phyloP scores from a whole-genome alignment of 2,888 invertebrate genomes.

The Amaurobius ferox region DNA sequence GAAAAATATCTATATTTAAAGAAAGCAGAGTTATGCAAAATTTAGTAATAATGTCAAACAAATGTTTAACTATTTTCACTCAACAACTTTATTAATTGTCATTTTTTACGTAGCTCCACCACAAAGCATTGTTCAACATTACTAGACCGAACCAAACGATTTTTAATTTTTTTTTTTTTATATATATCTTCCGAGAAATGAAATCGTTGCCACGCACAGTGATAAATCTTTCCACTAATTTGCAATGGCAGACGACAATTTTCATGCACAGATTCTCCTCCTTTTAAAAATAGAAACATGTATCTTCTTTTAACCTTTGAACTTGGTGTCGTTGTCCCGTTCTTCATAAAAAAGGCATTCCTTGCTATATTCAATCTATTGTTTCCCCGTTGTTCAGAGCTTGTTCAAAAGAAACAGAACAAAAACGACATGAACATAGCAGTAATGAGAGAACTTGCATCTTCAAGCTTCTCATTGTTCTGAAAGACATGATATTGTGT shows the following conservation, averaged over 20 bases:
- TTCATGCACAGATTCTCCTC: background rate
- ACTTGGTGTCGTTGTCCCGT: conserved; percentile 3
- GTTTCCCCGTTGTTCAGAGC: background rate
- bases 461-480: background rate
- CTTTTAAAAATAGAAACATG: background rate
- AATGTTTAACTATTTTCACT: too few relatives aligned
- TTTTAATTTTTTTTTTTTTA: background rate
- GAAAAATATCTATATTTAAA: too few relatives aligned
- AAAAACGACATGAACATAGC: background rate
- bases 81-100: too few relatives aligned
- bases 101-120: too few relatives aligned
- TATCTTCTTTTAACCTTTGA: background rate
- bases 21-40: too few relatives aligned
- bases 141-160: background rate
- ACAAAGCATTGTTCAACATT: background rate
- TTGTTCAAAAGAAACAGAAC: background rate
- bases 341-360: background rate
- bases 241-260: background rate
- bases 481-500: too few relatives aligned
- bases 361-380: background rate
- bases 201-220: background rate
- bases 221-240: background rate
- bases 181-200: background rate
- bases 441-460: background rate
- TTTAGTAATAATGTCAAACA: too few relatives aligned